Evolutionary conservation across 2,888 invertebrate species (phyloP), one percentile per base, ranked within the genome.

Genomic region (Nephrotoma flavescens): DNA sequence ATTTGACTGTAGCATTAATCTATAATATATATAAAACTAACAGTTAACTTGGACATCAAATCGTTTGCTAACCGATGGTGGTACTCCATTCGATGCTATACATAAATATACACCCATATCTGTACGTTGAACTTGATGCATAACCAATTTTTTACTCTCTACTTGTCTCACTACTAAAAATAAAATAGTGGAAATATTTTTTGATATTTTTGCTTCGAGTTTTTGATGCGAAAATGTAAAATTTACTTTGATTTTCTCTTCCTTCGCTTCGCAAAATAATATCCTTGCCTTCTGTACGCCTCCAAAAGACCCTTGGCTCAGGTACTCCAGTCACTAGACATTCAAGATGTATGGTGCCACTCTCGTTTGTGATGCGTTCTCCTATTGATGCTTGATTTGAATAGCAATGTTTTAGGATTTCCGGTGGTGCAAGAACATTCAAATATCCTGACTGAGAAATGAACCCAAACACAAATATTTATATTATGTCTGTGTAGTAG

Each of bases 351-450:
- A 97, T 94, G 87, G 94, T 95, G 45, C 97, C 97, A 4, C 96
- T 96, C 91, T 97, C 97, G 86, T 95, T 93, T 6, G 96, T 95
- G 57, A 96, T 95, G 88, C 96, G 95, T 88, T 95, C 95, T 87
- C 96, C 95, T 6, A 90, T 89, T 45, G 71, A 45, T 6, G 88
- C 88, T 57, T 88, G 88, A 47, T 87, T 87, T 87, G 90, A 89
- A 11, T 91, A 91, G 4, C 90, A 90, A 57, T 90, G 90, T 91
- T 96, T 95, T 88, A 96, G 93, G 89, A 97, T 97, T 91, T 97
- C 97, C 86, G 97, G 97, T 11, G 97, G 96, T 89, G 97, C 96
- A 88, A 96, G 96, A 88, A 97, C 97, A 90, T 96, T 95, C 90
- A 97, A 93, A 90, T 95, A 94, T 88, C 97, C 97, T 93, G 96